Percentiles rank a stretch among this genome's conserved stretches.
phyloP scores from a whole-genome alignment of 2,888 invertebrate species.

The Patella pellucida region DNA sequence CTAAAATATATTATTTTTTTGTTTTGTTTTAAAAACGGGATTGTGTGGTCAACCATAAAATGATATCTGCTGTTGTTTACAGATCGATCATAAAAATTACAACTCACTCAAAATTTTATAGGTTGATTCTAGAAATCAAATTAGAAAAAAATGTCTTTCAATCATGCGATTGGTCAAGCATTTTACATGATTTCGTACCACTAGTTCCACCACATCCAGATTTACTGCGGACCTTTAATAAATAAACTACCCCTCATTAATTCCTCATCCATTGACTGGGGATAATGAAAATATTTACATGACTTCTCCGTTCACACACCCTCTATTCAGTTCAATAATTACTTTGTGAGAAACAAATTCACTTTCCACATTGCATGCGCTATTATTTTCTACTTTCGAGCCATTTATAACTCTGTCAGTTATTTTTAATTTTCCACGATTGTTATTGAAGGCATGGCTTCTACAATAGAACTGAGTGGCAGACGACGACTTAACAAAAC shows the following conservation, averaged over 20 bases:
- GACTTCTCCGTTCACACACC: not conserved
- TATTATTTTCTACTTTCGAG: not conserved
- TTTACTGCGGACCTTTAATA: too few relatives aligned
- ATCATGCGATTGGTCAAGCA: too few relatives aligned
- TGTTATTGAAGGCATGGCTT: not conserved
- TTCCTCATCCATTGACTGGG: not conserved
- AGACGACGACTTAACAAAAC: slow-evolving; percentile 1
- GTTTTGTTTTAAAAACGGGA: too few relatives aligned
- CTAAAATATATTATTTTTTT: too few relatives aligned
- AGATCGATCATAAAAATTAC: too few relatives aligned
- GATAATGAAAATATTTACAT: slow-evolving; percentile 1
- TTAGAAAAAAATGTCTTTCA: too few relatives aligned
- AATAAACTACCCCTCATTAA: not conserved
- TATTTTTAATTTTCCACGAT: slow-evolving; percentile 4
- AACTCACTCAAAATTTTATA: too few relatives aligned
- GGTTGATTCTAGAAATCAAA: too few relatives aligned
- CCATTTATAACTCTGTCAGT: not conserved
- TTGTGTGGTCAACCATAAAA: too few relatives aligned
- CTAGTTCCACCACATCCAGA: too few relatives aligned
- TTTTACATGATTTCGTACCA: too few relatives aligned
- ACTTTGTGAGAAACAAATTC: slow-evolving; percentile 2
- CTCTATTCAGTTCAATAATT: not conserved
- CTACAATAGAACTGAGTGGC: slow-evolving; percentile 6
- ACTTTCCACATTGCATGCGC: slow-evolving; percentile 1
- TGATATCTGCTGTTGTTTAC: too few relatives aligned